Base-by-base conservation (phyloP, 2,113 vertebrate genomes). In the Erinaceus europaeus region DNA sequence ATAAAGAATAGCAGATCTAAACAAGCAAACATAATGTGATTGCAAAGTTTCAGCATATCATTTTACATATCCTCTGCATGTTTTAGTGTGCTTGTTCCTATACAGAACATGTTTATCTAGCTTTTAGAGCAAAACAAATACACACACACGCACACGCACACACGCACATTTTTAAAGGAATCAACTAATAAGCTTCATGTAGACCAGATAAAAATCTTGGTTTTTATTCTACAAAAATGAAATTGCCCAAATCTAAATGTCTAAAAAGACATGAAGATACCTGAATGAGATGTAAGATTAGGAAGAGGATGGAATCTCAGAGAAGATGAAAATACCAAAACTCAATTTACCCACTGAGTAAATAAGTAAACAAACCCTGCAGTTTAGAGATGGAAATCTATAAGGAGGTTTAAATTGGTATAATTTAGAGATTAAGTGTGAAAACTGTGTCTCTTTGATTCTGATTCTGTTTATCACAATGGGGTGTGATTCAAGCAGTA, bases 371-470 rank as follows among this genome's bases (percentile, higher is more conserved):
- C 69, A 91, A 90, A 80, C 46, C 32, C 77, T 13, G 7, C 0
- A 11, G 75, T 23, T 57, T 73, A 71, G 48, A 82, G 75, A 74
- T 42, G 15, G 79, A 88, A 68, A 91, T 65, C 44, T 81, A 20
- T 78, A 85, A 84, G 68, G 68, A 92, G 81, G 90, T 78, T 88
- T 84, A 81, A 88, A 84, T 86, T 25, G n/a, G 17, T 57, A 46
- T 86, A 88, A 95, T 74, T 89, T 93, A 90, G 80, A 81, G 86
- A 92, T 84, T 90, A 84, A 81, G 32, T 57, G 50, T 81, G 55
- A 84, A 76, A 81, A 69, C 2, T 6, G 0, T 36, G 9, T 65
- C 32, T 44, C 38, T 25, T 72, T 3, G 25, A 32, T 84, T 75
- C 64, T 77, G 69, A n/a, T 12, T 38, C 23, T 1, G 20, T 77